phyloP scores from a whole-genome alignment of 2,797 vertebrate species.

The Microctenopoma steveboyesi region DNA sequence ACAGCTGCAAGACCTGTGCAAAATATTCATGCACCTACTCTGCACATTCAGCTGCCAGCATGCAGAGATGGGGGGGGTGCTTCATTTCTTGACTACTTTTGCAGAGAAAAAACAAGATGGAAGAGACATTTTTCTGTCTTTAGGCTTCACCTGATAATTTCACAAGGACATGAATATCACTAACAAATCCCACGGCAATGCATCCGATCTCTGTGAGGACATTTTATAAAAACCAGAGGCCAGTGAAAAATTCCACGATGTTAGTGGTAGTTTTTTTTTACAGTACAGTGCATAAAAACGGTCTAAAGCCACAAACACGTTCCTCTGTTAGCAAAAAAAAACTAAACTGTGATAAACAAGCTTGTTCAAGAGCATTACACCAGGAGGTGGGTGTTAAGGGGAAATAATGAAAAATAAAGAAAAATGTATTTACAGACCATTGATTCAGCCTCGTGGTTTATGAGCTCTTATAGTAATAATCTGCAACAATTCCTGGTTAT shows the following conservation, averaged over 20 bases:
- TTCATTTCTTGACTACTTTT: background rate
- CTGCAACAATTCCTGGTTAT: constrained; percentile 1
- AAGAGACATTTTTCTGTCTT: too few relatives aligned
- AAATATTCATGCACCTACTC: constrained; percentile 55
- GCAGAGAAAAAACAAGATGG: too few relatives aligned
- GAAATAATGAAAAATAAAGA: background rate
- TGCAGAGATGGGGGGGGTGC: constrained; percentile 31
- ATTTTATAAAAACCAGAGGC: too few relatives aligned
- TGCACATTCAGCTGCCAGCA: constrained; percentile 54
- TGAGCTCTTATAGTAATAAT: background rate
- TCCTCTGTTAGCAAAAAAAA: background rate
- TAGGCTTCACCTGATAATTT: too few relatives aligned
- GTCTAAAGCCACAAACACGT: background rate
- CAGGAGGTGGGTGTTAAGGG: background rate
- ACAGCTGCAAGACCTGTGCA: constrained; percentile 50
- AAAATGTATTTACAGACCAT: constrained; percentile 1
- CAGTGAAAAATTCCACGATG: too few relatives aligned
- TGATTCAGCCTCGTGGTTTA: constrained; percentile 17
- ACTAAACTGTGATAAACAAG: background rate
- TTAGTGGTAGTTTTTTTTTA: too few relatives aligned
- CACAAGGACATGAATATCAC: too few relatives aligned
- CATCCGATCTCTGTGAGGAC: too few relatives aligned
- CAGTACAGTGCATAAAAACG: too few relatives aligned
- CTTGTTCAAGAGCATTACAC: background rate
- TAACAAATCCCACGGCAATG: too few relatives aligned